Evolutionary conservation across 2,797 vertebrate species (phyloP), one percentile per base, ranked within the genome.

Genomic region (Cirrhinus molitorella): DNA sequence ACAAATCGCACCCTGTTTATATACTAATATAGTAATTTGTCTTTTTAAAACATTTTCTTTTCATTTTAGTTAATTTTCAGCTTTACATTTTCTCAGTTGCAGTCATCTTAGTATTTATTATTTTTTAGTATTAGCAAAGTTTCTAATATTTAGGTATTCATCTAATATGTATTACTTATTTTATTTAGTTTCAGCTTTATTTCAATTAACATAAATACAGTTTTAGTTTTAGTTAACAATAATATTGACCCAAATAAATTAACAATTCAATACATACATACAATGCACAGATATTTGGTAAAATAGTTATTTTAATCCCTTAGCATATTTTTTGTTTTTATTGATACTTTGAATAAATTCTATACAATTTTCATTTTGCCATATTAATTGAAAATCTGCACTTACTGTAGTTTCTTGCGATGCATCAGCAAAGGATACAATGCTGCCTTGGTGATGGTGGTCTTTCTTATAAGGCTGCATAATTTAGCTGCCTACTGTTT

Each of bases 381-480:
- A 51, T 28, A 17, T 31, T 72, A 51, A 21, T 12, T 21, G 10
- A 51, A 71, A 72, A 51, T 51, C 17, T 51, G 47, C 14, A 31
- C 47, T 72, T 31, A 59, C 23, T 25, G 57, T 25, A 37, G 72
- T 51, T 74, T 9, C 3, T 40, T 23, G 21, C 11, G 5, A 31
- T 73, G 11, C 72, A 57, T 75, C 31, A 57, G 72, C 34, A 74
- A 53, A 73, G 47, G 5, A 34, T 34, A n/a, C 47, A n/a, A 9
- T 37, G 28, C 49, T 53, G 71, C 28, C 72, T 57, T 66, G 10
- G n/a, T n/a, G 31, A 37, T 37, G 28, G 34, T 74, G 19, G 12
- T 40, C 31, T 74, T 55, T 74, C 11, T 74, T 55, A n/a, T n/a
- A 53, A 53, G 47, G 70, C 71, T 55, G 31, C 72, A 37, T 55